Base-by-base conservation (phyloP, 2,113 vertebrate species). In the Anoura caudifer region DNA sequence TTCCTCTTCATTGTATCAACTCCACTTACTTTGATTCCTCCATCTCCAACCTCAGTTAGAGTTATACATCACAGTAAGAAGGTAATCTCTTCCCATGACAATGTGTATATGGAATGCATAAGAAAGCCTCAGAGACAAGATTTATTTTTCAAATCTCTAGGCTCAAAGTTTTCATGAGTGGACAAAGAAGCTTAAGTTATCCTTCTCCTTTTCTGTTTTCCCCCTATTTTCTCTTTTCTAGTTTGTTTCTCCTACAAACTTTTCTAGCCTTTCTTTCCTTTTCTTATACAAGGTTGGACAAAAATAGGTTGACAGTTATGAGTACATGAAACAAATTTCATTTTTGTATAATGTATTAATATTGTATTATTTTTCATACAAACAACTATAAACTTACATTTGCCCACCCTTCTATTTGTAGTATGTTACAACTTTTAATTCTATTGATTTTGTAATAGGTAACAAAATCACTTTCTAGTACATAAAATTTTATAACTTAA, bases 1-100 rank as follows among this genome's bases (percentile, higher is more conserved):
- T 90, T 91, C 38, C 59, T 85, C 22, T 81, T 86, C 59, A 33
- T 67, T 94, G 45, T 8, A 61, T 81, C 56, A 93, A 86, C 36
- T 95, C 70, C 83, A 65, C 95, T 90, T 94, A 95, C n/a, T 92
- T 94, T 88, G 85, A 95, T 86, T 88, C 61, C 47, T 91, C 6
- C 2, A 73, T 19, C 11, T 96, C 26, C 69, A 95, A 54, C 50
- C n/a, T 94, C 43, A 76, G 12, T 92, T 90, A 92, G 59, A 76
- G 43, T 83, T 65, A 95, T 90, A 87, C 50, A 36, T 94, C 83
- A 81, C 38, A 16, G 22, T 76, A 84, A 85, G 70, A 76, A 85
- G 13, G 22, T 89, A 76, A 87, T 96, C 73, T 96, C 73, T 93
- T 87, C 45, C 82, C 82, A 77, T 83, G 72, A 96, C 31, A 86